These are phyloP conservation scores for Pammene fasciana DNA, from an alignment of 2,888 invertebrate genomes.

Conservation along the genomic window DNA sequence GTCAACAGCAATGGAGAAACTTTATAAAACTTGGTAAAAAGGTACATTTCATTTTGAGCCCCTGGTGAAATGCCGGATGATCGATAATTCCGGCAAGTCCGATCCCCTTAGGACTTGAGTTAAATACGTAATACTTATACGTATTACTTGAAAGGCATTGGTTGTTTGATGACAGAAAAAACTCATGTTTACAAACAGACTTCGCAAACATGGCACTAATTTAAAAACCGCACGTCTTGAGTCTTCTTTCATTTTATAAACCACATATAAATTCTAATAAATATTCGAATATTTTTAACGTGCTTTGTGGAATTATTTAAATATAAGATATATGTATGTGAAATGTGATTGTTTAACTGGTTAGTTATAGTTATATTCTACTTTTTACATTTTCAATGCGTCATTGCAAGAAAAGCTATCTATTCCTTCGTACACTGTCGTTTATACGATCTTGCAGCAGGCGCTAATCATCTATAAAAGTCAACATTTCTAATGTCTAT, in stretches of 20 bases:
- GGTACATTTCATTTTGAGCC: neutral
- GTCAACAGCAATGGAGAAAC: neutral
- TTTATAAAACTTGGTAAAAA: conserved; percentile 9
- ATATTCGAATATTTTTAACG: too few species aligned
- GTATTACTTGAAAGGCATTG: neutral
- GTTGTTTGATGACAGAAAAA: conserved; percentile 13
- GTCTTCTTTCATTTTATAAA: too few species aligned
- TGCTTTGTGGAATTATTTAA: too few species aligned
- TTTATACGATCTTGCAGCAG: neutral
- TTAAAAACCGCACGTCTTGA: neutral
- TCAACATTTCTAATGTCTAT: neutral
- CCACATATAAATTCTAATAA: neutral
- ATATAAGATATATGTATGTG: too few species aligned
- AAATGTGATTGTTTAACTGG: too few species aligned
- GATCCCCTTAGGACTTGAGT: conserved; percentile 2
- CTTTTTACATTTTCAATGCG: too few species aligned
- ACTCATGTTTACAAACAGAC: neutral
- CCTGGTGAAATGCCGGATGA: neutral
- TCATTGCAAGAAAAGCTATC: neutral
- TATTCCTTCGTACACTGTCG: neutral
- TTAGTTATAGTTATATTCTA: too few species aligned
- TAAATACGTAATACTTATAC: conserved; percentile 3
- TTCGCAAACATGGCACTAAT: conserved; percentile 4
- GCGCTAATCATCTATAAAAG: neutral
- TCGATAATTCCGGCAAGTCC: conserved; percentile 6